Evolutionary conservation across 1,140 invertebrate genomes (phyloP), one percentile per base, ranked within the genome.

Genomic region (Stratiolaelaps scimitus): DNA sequence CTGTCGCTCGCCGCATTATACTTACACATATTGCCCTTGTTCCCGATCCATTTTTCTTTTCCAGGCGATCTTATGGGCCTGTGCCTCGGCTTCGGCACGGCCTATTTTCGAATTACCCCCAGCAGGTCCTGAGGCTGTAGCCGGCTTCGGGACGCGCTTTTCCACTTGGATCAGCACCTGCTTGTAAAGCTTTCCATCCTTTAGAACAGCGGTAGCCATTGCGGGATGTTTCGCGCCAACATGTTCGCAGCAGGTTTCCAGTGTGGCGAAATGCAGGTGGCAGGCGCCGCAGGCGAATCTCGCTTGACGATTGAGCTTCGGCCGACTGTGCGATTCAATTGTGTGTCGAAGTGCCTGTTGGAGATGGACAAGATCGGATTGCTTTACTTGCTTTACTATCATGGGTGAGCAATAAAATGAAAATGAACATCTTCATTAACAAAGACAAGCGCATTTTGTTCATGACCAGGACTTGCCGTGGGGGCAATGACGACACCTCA

Each of bases 271-370:
- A 26, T 60, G 53, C 26, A 29, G 26, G 26, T 60, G 53, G 10
- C 53, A 60, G 4, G 53, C 26, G 2, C 53, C 53, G 23, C 53
- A 60, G 13, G 53, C 53, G 34, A 29, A 60, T 4, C 53, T 26
- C 15, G 53, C 53, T 26, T 60, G 26, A 23, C 53, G 53, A 23
- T 60, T 60, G 26, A 60, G 53, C 26, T 60, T 60, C 23, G 53
- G 53, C 34, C 53, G 53, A 26, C 53, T 60, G 20, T 60, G 53
- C 34, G 53, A 60, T 34, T 60, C 53, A 15, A 60, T 60, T 34
- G 53, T 34, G 34, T 60, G 53, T 5, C 53, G 53, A 34, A 60
- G 53, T 29, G 53, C 53, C 53, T 60, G 53, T 23, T 6, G 26
- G 34, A 15, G 15, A 26, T 34, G 2, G 23, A 60, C 5, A 48